These are phyloP conservation scores for Ephydatia muelleri DNA, from an alignment of 37 sponge, comb jelly and placozoan species.

Conservation along the genomic window DNA sequence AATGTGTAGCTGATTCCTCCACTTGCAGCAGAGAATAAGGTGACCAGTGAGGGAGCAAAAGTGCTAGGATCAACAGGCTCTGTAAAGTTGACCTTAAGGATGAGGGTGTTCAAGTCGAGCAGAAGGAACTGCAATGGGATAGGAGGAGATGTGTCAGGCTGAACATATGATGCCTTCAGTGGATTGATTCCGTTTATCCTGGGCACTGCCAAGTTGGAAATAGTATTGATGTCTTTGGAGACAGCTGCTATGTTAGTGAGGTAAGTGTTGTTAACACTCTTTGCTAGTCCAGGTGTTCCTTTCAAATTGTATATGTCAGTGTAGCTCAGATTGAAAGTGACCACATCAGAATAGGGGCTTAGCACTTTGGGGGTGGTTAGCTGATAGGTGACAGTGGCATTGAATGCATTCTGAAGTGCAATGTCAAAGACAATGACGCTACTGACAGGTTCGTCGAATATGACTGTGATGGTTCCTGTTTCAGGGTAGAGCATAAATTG, in stretches of 20 bases:
- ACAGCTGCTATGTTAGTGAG: constrained; percentile 36
- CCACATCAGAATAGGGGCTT: neutral
- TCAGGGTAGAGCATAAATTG: constrained; percentile 77
- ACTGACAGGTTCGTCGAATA: constrained; percentile 76
- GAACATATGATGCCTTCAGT: constrained; percentile 74
- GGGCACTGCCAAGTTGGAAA: constrained; percentile 33
- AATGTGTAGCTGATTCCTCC: constrained; percentile 56
- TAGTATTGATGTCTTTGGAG: constrained; percentile 39
- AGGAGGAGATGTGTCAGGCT: constrained; percentile 61
- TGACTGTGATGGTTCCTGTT: constrained; percentile 40
- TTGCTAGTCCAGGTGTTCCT: constrained; percentile 71
- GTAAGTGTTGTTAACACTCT: constrained; percentile 67
- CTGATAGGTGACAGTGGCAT: constrained; percentile 55
- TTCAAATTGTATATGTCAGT: constrained; percentile 68
- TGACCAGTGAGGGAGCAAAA: constrained; percentile 44
- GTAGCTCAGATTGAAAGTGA: constrained; percentile 39
- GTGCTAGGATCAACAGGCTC: constrained; percentile 85
- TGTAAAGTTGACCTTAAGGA: constrained; percentile 61
- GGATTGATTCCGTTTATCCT: constrained; percentile 73
- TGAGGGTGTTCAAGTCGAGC: constrained; percentile 71
- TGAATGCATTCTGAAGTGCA: constrained; percentile 74
- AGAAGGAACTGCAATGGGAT: constrained; percentile 32
- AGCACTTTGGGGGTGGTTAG: constrained; percentile 24
- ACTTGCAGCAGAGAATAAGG: constrained; percentile 46
- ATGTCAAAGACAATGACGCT: constrained; percentile 30